Conservation (phyloP, 1,140 invertebrate species). For the Nephotettix cincticeps region DNA sequence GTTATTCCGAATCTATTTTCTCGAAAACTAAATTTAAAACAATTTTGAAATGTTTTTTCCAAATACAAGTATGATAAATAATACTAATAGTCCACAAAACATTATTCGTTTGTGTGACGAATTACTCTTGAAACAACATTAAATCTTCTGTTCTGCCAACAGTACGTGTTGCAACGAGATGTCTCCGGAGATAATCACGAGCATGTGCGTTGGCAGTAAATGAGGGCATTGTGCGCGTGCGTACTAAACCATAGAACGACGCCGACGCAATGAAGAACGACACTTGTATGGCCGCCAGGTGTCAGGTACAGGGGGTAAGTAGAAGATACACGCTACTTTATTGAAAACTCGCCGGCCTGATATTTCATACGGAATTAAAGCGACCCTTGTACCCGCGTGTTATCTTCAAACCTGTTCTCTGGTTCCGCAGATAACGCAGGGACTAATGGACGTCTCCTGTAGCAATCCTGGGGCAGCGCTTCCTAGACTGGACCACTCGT, state of each 20-base stretch:
- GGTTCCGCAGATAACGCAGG: not conserved
- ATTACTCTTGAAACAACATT: no score
- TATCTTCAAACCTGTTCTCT: not conserved
- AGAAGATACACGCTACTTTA: not conserved
- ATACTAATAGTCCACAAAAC: no score
- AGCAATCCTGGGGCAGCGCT: no score
- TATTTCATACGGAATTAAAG: not conserved
- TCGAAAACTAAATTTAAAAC: no score
- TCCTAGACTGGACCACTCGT: no score
- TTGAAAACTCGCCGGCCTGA: not conserved
- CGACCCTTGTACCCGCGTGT: not conserved
- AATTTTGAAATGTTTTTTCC: no score
- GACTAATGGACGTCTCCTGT: not conserved
- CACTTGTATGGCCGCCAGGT: not conserved
- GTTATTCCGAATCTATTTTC: no score
- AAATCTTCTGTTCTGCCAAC: no score
- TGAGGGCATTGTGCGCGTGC: not conserved
- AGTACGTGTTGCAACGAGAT: no score
- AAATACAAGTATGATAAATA: no score
- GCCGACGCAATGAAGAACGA: not conserved
- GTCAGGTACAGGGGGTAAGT: not conserved
- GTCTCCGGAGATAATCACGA: no score
- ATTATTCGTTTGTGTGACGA: no score
- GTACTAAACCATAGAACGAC: not conserved
- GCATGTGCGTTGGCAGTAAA: not conserved